Conservation (phyloP, 2,113 vertebrate species). For the Callorhinus ursinus region DNA sequence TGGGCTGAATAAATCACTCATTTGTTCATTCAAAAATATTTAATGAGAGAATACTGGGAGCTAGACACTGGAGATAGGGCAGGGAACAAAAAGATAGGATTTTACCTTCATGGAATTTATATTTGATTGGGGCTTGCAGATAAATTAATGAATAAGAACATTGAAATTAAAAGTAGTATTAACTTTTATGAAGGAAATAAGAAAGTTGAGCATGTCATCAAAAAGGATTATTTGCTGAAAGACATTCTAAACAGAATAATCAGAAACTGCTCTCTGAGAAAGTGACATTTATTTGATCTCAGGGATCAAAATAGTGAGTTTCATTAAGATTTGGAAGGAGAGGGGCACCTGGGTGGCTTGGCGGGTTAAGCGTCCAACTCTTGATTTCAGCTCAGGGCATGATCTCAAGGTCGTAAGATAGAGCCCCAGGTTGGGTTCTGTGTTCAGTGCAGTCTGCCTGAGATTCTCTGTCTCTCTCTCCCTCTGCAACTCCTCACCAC, state of each 20-base stretch:
- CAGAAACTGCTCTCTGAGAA: neutral
- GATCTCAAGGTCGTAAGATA: neutral
- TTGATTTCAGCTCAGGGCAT: neutral
- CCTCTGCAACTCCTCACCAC: neutral
- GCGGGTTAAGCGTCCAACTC: neutral
- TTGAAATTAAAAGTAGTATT: neutral
- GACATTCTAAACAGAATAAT: neutral
- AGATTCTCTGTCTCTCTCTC: neutral
- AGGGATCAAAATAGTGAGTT: neutral
- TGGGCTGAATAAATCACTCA: neutral
- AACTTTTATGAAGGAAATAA: neutral
- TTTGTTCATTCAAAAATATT: slow-evolving; percentile 33
- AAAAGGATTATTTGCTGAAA: neutral
- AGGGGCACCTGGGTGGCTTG: neutral
- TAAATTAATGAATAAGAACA: slow-evolving; percentile 30
- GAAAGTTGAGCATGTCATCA: neutral
- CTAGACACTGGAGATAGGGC: neutral
- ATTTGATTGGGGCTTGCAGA: neutral
- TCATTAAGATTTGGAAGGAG: neutral
- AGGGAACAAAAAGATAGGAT: neutral
- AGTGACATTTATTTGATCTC: neutral
- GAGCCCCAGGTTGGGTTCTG: neutral
- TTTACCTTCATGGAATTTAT: neutral
- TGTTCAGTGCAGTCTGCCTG: neutral
- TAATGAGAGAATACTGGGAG: neutral